phyloP scores from a whole-genome alignment of 2,888 invertebrate genomes.

The Theretra japonica region DNA sequence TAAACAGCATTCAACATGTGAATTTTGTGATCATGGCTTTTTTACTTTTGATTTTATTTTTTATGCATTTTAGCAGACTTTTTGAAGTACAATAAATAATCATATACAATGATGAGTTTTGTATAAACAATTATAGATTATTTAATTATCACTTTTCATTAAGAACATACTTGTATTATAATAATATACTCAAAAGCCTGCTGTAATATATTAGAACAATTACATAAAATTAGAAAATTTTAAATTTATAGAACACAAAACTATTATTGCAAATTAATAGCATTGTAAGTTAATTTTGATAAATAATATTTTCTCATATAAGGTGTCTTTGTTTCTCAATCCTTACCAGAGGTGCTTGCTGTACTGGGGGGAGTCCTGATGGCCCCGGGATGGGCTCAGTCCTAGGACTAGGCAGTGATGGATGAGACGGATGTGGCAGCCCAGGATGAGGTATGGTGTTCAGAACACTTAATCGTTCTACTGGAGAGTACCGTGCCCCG shows the following conservation, averaged over 20 bases:
- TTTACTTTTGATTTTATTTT: no score
- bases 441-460: constrained; percentile 72
- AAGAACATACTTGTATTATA: no score
- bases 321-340: background rate
- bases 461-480: constrained; percentile 73
- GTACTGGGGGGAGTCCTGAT: constrained; percentile 93
- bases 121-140: no score
- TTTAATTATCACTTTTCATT: no score
- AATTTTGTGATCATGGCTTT: no score
- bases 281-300: background rate
- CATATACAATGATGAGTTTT: no score
- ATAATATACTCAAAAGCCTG: no score
- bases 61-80: no score
- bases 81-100: no score
- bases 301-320: background rate
- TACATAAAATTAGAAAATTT: no score
- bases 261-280: background rate
- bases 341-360: constrained; percentile 94
- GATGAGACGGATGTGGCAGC: constrained; percentile 68
- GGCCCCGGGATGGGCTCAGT: constrained; percentile 91
- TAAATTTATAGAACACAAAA: background rate
- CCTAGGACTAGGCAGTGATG: constrained; percentile 86
- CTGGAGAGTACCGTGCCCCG: constrained; percentile 73
- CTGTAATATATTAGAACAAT: no score
- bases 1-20: no score